These are phyloP conservation scores for Spicauda simplicius DNA, from an alignment of 2,888 invertebrate species.

Conservation along the genomic window DNA sequence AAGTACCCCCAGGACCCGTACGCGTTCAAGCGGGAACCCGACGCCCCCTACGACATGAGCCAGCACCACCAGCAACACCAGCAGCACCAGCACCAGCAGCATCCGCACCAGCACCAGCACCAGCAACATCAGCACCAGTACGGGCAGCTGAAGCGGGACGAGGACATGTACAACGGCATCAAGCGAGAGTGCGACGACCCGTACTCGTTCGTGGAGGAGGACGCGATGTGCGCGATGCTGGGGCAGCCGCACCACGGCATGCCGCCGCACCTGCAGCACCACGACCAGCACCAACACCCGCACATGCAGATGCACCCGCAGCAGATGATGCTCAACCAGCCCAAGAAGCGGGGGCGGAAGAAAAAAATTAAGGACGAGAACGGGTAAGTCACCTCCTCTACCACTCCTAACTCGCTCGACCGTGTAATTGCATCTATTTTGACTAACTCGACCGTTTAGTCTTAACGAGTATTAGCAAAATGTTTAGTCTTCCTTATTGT, in stretches of 20 bases:
- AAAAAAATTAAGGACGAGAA: slow-evolving; percentile 91
- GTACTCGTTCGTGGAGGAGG: slow-evolving; percentile 94
- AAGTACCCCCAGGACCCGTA: slow-evolving; percentile 71
- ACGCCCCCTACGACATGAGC: slow-evolving; percentile 78
- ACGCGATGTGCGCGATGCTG: slow-evolving; percentile 85
- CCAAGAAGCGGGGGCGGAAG: slow-evolving; percentile 94
- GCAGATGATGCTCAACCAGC: slow-evolving; percentile 83
- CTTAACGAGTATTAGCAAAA: slow-evolving; percentile 20
- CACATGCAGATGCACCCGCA: slow-evolving; percentile 70
- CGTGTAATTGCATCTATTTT: slow-evolving; percentile 28
- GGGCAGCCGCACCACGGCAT: slow-evolving; percentile 63
- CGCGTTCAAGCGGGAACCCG: slow-evolving; percentile 72
- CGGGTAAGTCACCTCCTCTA: slow-evolving; percentile 66
- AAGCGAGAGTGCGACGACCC: slow-evolving; percentile 90
- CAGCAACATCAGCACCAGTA: slow-evolving; percentile 47
- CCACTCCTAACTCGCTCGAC: slow-evolving; percentile 17
- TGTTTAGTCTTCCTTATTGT: slow-evolving; percentile 28
- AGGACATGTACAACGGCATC: slow-evolving; percentile 73
- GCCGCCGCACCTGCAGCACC: slow-evolving; percentile 66
- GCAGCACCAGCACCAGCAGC: slow-evolving; percentile 48
- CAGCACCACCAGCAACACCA: slow-evolving; percentile 60
- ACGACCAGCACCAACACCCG: slow-evolving; percentile 59
- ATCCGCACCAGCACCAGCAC: slow-evolving; percentile 55
- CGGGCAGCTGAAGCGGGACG: slow-evolving; percentile 63
- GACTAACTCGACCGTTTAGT: slow-evolving; percentile 20